phyloP scores from a whole-genome alignment of 2,113 vertebrate species.

The Indri indri region DNA sequence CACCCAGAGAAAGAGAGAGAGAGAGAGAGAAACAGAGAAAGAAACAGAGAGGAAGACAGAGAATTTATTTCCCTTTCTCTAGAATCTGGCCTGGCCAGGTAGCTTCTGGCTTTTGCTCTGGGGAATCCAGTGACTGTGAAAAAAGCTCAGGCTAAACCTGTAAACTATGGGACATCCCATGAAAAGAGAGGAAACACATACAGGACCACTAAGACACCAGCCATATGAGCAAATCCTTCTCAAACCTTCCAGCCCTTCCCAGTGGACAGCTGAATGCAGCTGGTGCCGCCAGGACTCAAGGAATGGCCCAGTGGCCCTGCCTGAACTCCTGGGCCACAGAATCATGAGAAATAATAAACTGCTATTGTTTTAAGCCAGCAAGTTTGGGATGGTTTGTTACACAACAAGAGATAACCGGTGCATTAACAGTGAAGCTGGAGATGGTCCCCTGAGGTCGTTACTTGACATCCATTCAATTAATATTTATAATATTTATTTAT shows the following conservation, averaged over 20 bases:
- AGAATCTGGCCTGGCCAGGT: not conserved
- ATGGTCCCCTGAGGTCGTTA: not conserved
- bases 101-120: not conserved
- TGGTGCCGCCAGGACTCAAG: not conserved
- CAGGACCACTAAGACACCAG: not conserved
- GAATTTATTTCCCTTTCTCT: not conserved
- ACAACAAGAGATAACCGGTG: not conserved
- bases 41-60: no score
- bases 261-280: not conserved
- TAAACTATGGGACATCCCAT: not conserved
- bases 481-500: not conserved
- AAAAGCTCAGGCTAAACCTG: not conserved
- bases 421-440: not conserved
- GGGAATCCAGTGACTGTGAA: not conserved
- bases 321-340: not conserved
- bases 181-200: not conserved
- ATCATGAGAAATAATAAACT: slow-evolving; percentile 8
- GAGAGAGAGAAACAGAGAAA: not conserved
- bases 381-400: not conserved
- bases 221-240: not conserved
- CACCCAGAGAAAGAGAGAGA: not conserved
- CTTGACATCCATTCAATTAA: not conserved
- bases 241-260: not conserved
- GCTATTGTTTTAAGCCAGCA: not conserved
- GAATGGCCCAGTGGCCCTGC: not conserved